phyloP scores from a whole-genome alignment of 1,140 invertebrate genomes.

The Protaetia brevitarsis region DNA sequence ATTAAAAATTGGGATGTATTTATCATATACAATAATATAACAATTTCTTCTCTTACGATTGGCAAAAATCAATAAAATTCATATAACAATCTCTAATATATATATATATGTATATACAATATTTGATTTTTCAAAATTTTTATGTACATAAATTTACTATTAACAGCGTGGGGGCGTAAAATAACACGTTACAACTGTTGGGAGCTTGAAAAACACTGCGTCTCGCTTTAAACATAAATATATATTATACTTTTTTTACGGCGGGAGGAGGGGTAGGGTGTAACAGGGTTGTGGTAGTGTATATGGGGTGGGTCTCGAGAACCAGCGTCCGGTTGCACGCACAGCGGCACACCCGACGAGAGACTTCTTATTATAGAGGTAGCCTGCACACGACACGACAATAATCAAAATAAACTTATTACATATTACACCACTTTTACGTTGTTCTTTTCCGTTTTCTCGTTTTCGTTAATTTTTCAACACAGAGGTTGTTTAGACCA shows the following conservation, averaged over 20 bases:
- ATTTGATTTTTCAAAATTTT: too few relatives aligned
- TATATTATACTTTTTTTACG: too few relatives aligned
- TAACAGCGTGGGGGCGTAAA: background rate
- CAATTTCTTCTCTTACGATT: background rate
- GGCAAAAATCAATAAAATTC: too few relatives aligned
- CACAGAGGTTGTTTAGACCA: constrained; percentile 42
- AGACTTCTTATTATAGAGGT: constrained; percentile 32
- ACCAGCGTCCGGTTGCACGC: constrained; percentile 20
- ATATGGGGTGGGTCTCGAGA: constrained; percentile 20
- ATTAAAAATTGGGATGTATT: too few relatives aligned
- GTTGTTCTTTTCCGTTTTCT: constrained; percentile 13
- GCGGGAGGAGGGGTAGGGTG: too few relatives aligned
- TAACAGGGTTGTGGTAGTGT: background rate
- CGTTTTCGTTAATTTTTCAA: constrained; percentile 34
- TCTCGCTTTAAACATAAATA: background rate
- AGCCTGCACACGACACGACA: constrained; percentile 34
- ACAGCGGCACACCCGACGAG: background rate
- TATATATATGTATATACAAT: background rate
- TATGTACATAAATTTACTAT: background rate
- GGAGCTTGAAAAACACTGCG: constrained; percentile 15
- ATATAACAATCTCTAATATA: background rate
- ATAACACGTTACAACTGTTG: background rate
- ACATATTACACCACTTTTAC: constrained; percentile 32
- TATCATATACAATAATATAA: constrained; percentile 4
- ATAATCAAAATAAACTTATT: constrained; percentile 31